Percentiles rank a stretch among this genome's conserved stretches.
phyloP scores from a whole-genome alignment of 2,888 invertebrate genomes.

The Cyclophora punctaria region DNA sequence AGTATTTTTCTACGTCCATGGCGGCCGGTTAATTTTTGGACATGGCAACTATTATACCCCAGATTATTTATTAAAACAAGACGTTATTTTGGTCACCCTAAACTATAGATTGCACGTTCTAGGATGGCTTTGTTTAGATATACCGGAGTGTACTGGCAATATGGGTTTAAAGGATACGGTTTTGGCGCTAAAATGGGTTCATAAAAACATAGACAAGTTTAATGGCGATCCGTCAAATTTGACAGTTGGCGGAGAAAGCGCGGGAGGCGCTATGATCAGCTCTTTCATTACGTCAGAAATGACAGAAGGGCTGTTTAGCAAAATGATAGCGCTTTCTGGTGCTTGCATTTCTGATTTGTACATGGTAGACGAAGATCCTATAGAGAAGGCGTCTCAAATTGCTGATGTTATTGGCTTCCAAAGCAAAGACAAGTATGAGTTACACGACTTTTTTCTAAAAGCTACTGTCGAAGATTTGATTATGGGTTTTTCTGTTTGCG shows the following conservation, averaged over 20 bases:
- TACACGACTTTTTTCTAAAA: slow-evolving; percentile 38
- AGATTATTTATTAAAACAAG: slow-evolving; percentile 48
- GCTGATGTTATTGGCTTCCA: slow-evolving; percentile 40
- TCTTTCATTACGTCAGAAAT: slow-evolving; percentile 45
- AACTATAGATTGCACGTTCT: slow-evolving; percentile 55
- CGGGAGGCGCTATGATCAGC: slow-evolving; percentile 39
- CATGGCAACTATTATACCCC: slow-evolving; percentile 65
- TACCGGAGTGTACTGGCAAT: slow-evolving; percentile 57
- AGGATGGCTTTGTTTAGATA: slow-evolving; percentile 53
- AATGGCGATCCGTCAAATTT: slow-evolving; percentile 52
- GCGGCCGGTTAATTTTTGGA: slow-evolving; percentile 72
- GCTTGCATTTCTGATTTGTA: slow-evolving; percentile 44
- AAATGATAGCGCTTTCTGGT: slow-evolving; percentile 51
- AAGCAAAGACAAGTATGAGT: slow-evolving; percentile 22
- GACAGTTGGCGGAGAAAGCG: slow-evolving; percentile 57
- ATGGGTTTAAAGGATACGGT: slow-evolving; percentile 52
- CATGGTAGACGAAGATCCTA: slow-evolving; percentile 40
- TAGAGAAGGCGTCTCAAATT: slow-evolving; percentile 38
- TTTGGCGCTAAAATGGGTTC: slow-evolving; percentile 57
- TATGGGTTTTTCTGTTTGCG: slow-evolving; percentile 32
- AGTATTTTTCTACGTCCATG: slow-evolving; percentile 74
- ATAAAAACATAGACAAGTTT: slow-evolving; percentile 44
- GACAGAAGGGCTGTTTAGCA: slow-evolving; percentile 42
- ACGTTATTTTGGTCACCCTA: slow-evolving; percentile 53
- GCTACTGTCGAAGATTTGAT: slow-evolving; percentile 44